A percentile compares a stretch with the other conserved stretches of the same genome.
Evolutionary conservation across 92 coral and sea anemone species (phyloP).

Genomic region (Epizoanthus fatuus): DNA sequence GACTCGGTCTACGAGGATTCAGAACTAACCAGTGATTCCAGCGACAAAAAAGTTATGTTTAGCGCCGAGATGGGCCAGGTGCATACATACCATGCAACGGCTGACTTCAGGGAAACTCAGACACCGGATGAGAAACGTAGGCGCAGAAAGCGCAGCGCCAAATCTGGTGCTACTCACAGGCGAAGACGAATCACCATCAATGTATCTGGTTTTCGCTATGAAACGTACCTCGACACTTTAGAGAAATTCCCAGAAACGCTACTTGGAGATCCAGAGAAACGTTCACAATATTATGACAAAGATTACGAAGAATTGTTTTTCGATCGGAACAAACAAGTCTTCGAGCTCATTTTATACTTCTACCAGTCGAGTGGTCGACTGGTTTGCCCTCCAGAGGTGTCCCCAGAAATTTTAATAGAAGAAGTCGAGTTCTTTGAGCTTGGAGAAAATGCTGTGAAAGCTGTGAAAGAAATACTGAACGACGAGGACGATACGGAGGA

Average conservation of each 20-base stretch:
- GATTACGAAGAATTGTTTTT: constrained; percentile 90
- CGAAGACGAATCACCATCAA: constrained; percentile 80
- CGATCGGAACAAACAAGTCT: constrained; percentile 95
- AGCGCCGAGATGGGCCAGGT: constrained; percentile 46
- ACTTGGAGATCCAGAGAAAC: constrained; percentile 86
- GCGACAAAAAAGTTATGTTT: constrained; percentile 39
- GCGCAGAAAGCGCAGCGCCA: constrained; percentile 5
- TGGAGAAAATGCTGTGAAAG: constrained; percentile 92
- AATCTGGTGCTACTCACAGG: constrained; percentile 30
- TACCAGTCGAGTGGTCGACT: constrained; percentile 97
- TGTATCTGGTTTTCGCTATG: constrained; percentile 95
- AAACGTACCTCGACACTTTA: constrained; percentile 83
- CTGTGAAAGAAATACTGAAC: constrained; percentile 89
- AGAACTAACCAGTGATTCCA: constrained; percentile 30
- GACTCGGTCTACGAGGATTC: constrained; percentile 23
- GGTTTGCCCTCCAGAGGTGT: constrained; percentile 93
- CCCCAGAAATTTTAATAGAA: constrained; percentile 94
- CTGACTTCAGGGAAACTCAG: constrained; percentile 32
- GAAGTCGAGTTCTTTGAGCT: constrained; percentile 97
- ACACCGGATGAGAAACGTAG: constrained; percentile 20
- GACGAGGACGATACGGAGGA: constrained; percentile 83
- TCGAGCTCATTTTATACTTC: constrained; percentile 93
- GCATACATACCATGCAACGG: constrained; percentile 22
- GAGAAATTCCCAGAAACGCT: constrained; percentile 92
- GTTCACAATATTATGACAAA: constrained; percentile 84